Base-by-base conservation (phyloP, 2,888 invertebrate genomes). In the Dynastes hyllus region DNA sequence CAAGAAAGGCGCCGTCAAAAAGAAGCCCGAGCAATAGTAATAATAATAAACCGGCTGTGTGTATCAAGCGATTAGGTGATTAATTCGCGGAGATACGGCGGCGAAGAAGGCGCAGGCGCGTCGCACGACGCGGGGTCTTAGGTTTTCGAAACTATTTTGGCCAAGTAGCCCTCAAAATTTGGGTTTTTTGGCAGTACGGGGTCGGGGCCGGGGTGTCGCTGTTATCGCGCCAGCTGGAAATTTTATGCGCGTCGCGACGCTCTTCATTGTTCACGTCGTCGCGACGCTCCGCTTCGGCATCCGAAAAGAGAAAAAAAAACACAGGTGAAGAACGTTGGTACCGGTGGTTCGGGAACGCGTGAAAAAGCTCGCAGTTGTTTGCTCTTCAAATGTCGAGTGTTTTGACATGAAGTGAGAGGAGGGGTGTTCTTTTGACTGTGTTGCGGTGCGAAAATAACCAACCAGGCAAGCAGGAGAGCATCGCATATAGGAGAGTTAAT, bases 31-130 rank as follows among this genome's bases (percentile, higher is more conserved):
- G 45, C 63, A 63, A 63, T 75, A 61, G 29, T 55, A 75, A 61
- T 75, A 75, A 50, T 75, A 61, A 75, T 75, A 75, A 75, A 75
- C 73, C 9, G 55, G 55, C 32, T 37, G 50, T 75, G 61, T 71
- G 55, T 63, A 75, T 75, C 73, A 75, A 75, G 61, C 73, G 73
- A 75, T 75, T 75, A 75, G 73, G 63, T 45, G 73, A 75, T 75
- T 75, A 75, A 75, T 75, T 75, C 45, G 45, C 45, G 55, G 11
- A 75, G 73, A 75, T 75, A 50, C 27, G 58, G 2, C 22, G 55
- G 6, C 13, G 45, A 69, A 51, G 27, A 27, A 69, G 13, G 61
- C 73, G 73, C 73, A 63, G 61, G 73, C 73, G 45, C 11, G 22
- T 11, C 40, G 13, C 22, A n/a, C 61, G 50, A 11, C 50, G 71